Conservation (phyloP, 2,888 invertebrate species). For the Catocala fraxini region DNA sequence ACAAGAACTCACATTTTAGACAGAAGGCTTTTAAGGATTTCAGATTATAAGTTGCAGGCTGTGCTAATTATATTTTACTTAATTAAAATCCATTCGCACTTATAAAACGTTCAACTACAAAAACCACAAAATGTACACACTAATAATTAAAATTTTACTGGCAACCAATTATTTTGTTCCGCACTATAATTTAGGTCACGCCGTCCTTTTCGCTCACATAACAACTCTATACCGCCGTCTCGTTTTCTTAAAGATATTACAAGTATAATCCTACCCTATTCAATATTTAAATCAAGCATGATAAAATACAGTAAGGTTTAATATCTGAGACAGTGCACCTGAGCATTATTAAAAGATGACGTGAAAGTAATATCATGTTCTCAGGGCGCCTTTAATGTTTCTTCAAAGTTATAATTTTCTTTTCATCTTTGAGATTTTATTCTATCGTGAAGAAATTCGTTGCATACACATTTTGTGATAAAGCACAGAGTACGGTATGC, state of each 20-base stretch:
- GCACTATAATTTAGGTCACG: slow-evolving; percentile 11
- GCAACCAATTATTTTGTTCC: slow-evolving; percentile 11
- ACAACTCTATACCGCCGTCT: slow-evolving; percentile 6
- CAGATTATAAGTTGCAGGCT: no score
- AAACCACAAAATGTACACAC: background rate
- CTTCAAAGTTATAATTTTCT: background rate
- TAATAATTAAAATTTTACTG: slow-evolving; percentile 11
- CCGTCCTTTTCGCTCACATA: slow-evolving; percentile 5
- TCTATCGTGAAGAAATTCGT: no score
- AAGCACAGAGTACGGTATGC: no score
- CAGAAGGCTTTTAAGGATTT: no score
- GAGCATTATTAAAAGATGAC: slow-evolving; percentile 30
- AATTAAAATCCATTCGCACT: background rate
- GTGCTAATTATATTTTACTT: background rate
- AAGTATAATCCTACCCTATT: slow-evolving; percentile 52
- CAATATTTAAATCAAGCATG: slow-evolving; percentile 60
- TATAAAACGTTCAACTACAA: background rate
- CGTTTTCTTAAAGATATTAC: slow-evolving; percentile 47
- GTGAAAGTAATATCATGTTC: slow-evolving; percentile 32
- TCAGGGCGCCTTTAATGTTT: slow-evolving; percentile 27
- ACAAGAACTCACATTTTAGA: no score
- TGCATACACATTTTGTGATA: no score
- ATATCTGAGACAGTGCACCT: slow-evolving; percentile 41
- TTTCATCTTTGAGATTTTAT: no score
- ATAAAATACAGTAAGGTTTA: slow-evolving; percentile 57